These are phyloP conservation scores for Theristicus caerulescens DNA, from an alignment of 2,113 vertebrate genomes.

Conservation along the genomic window DNA sequence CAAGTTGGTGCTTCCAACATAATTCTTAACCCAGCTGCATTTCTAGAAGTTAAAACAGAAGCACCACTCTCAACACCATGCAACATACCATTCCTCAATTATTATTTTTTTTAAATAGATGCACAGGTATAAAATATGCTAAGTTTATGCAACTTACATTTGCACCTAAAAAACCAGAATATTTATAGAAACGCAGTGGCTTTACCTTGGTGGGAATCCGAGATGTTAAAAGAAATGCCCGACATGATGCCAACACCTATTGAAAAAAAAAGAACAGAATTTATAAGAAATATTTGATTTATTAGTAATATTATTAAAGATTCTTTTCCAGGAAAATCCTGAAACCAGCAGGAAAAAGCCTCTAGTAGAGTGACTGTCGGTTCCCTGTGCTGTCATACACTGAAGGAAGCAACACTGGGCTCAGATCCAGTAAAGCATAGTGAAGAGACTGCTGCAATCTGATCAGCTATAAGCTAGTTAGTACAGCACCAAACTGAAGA, in stretches of 20 bases:
- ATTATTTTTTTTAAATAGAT: background rate
- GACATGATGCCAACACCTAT: constrained; percentile 91
- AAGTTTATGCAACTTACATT: background rate
- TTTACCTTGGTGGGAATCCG: constrained; percentile 95
- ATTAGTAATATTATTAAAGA: background rate
- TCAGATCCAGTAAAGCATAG: background rate
- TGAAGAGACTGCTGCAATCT: background rate
- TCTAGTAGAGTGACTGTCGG: background rate
- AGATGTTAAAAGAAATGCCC: constrained; percentile 89
- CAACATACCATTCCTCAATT: background rate
- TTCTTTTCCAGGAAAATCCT: background rate
- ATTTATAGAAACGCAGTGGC: background rate
- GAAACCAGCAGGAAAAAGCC: background rate
- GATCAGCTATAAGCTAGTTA: background rate
- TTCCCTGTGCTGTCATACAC: background rate
- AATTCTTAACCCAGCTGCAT: background rate
- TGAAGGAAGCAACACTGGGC: background rate
- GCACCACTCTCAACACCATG: background rate
- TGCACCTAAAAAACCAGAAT: background rate
- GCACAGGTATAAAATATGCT: background rate
- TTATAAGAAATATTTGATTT: background rate
- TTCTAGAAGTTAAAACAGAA: background rate
- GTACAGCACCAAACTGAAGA: background rate
- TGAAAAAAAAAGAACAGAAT: constrained; percentile 7
- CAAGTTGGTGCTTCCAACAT: background rate